phyloP scores from a whole-genome alignment of 2,888 invertebrate species.

The Dascillus cervinus region DNA sequence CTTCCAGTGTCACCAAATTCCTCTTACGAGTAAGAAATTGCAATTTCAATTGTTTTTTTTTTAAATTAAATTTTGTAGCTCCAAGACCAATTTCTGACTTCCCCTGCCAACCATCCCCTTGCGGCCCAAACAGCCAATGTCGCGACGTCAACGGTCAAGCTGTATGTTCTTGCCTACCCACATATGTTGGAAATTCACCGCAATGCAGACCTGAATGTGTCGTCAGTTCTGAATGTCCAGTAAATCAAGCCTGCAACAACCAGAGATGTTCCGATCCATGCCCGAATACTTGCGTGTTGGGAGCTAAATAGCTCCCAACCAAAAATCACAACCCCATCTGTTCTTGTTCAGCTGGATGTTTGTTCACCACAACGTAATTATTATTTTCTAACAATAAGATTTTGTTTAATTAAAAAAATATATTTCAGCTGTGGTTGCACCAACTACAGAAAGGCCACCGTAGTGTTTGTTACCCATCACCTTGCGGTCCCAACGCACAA shows the following conservation, averaged over 20 bases:
- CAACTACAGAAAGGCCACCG: constrained; percentile 57
- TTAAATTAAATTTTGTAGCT: too few relatives aligned
- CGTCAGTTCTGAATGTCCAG: constrained; percentile 78
- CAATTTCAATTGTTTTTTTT: constrained; percentile 3
- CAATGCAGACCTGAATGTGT: constrained; percentile 79
- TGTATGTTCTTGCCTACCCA: constrained; percentile 76
- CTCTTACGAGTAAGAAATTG: constrained; percentile 26
- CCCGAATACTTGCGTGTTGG: constrained; percentile 77
- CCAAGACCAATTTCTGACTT: constrained; percentile 47
- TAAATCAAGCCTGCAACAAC: constrained; percentile 75
- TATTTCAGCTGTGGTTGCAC: constrained; percentile 34
- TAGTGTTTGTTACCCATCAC: constrained; percentile 75
- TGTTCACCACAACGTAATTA: constrained; percentile 64
- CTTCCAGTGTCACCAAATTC: constrained; percentile 60
- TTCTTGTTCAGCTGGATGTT: constrained; percentile 74
- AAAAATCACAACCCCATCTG: constrained; percentile 85
- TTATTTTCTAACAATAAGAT: neutral
- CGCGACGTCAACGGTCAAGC: constrained; percentile 67
- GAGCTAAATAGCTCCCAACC: constrained; percentile 69
- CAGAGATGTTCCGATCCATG: constrained; percentile 85
- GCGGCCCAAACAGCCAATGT: constrained; percentile 83
- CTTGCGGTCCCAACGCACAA: constrained; percentile 77
- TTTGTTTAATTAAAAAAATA: constrained; percentile 5
- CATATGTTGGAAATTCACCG: constrained; percentile 71
- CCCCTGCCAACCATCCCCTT: constrained; percentile 78